Conservation (phyloP, 2,888 invertebrate species). For the Caenorhabditis sp. region DNA sequence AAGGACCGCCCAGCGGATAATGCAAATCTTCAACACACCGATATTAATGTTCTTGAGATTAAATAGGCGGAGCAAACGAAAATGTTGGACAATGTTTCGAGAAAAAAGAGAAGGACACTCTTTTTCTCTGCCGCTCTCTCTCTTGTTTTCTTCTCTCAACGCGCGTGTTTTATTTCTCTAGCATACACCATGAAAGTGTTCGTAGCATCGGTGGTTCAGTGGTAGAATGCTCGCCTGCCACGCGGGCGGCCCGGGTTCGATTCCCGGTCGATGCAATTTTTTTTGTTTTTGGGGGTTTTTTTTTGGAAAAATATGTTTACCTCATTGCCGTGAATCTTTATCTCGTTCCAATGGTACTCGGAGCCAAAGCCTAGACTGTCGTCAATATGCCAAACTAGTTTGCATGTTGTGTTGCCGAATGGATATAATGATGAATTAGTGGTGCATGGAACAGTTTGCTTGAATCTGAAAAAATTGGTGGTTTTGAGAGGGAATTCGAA, state of each 20-base stretch:
- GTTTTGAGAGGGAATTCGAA: not conserved
- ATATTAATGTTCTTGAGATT: too few relatives aligned
- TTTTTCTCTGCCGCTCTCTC: not conserved
- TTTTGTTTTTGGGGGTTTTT: conserved; percentile 3
- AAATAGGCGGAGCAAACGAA: too few relatives aligned
- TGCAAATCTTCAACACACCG: too few relatives aligned
- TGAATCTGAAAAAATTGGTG: conserved; percentile 21
- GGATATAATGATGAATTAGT: conserved; percentile 15
- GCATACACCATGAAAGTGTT: not conserved
- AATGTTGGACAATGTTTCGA: too few relatives aligned
- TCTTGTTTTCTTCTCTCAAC: not conserved
- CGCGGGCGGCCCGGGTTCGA: conserved; percentile 70
- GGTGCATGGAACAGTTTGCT: conserved; percentile 24
- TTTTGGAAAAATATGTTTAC: conserved; percentile 2
- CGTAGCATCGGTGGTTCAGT: conserved; percentile 65
- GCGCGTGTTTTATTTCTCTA: not conserved
- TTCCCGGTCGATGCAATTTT: conserved; percentile 66
- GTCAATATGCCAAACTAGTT: conserved; percentile 8
- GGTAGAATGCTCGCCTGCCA: conserved; percentile 70
- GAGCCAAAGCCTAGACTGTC: not conserved
- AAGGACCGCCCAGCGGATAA: too few relatives aligned
- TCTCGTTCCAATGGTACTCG: not conserved
- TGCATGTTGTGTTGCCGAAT: conserved; percentile 43
- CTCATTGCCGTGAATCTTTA: not conserved
- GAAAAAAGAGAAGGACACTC: not conserved